Base-by-base conservation (phyloP, 2,797 vertebrate species). In the Agapornis canus region DNA sequence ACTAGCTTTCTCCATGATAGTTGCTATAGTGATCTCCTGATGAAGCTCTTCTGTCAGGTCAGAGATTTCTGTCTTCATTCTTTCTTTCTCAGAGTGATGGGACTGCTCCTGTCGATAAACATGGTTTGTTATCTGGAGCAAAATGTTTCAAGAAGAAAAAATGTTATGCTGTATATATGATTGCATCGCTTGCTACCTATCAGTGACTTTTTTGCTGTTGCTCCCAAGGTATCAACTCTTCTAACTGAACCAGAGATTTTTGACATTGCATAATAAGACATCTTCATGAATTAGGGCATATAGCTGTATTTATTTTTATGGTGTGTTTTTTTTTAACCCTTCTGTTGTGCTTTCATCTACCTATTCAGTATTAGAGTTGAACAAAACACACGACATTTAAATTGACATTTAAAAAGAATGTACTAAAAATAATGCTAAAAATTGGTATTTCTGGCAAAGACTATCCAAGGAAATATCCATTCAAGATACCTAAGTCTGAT, bases 11-110 rank as follows among this genome's bases (percentile, higher is more conserved):
- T 97, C 97, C 96, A 95, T 96, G 96, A 98, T 96, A 95, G 98
- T 97, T 98, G 98, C 98, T 97, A 98, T 98, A 95, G 98, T 98
- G 94, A 98, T 97, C 83, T 98, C 98, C 94, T 98, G 97, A 95
- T 97, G 97, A 88, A 98, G 97, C 95, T 98, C 97, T 87, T 97
- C 95, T 60, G 96, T 97, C 87, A 98, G 97, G 95, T 97, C 97
- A 78, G 96, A 97, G 95, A 98, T 97, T 96, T 98, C 97, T 20
- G 78, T 97, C 95, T 95, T 97, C 97, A 98, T 97, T 94, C 97
- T 96, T 85, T 98, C 96, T 92, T 97, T 96, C 91, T 98, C 97
- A 71, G 92, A 96, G 91, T 63, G 16, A 37, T 81, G 95, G 80
- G 92, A 93, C 77, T 95, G 95, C 86, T 97, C 93, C 83, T 96